Base-by-base conservation (phyloP, 1,140 invertebrate species). In the Microplitis mediator region DNA sequence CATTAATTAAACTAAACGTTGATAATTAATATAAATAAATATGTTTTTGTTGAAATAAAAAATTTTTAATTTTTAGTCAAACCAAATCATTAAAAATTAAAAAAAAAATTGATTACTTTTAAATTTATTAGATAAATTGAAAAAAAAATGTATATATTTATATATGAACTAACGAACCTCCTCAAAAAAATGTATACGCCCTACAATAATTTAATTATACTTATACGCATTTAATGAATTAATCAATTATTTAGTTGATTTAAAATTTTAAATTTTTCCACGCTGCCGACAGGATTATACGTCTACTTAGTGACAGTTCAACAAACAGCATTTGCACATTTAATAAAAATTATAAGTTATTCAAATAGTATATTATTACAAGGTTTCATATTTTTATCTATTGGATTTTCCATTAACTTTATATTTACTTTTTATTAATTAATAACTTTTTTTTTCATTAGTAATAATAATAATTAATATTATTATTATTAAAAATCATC, bases 311-410 rank as follows among this genome's bases (percentile, higher is more conserved):
- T 73, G 72, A 72, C 75, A 69, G 73, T 74, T 76, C 66, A 73
- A 77, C 76, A 77, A 74, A 75, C 73, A 77, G 71, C 73, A 71
- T 76, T 76, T 76, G 72, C 73, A 76, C 73, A 72, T 74, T 34
- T 73, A 73, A 73, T 71, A 56, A 56, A 63, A 73, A 51, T 72
- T 56, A 70, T 39, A 61, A 14, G n/a, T 68, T 58, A 35, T 34
- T 58, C 52, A 61, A 31, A 61, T 32, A 61, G n/a, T 68, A 16
- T 62, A 71, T 74, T 62, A 71, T 71, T 70, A 74, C 72, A 69
- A 52, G 39, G 73, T 75, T 35, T 45, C 11, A 39, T 35, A 6
- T 31, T 31, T 32, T 35, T 31, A 23, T 61, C 60, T 16, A 54
- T 14, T 61, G 9, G 23, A 16, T 61, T 61, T 61, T 5, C 13